Evolutionary conservation across 2,797 vertebrate genomes (phyloP).

Genomic region (Rhyacichthys aspro): DNA sequence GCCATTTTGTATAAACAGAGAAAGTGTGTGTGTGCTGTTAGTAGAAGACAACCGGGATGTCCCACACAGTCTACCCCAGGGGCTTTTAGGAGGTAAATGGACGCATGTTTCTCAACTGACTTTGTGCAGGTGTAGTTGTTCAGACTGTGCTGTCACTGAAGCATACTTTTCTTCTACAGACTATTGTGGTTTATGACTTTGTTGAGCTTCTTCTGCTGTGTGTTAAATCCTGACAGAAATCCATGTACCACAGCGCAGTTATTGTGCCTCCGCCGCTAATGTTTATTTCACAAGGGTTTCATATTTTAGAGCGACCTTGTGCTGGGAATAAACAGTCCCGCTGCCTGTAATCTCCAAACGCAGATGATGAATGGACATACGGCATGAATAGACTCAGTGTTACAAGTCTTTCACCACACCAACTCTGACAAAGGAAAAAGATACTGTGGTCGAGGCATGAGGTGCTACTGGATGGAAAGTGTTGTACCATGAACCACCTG

Average conservation of each 20-base stretch:
- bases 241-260: slow-evolving; percentile 18
- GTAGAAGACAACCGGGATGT: too few relatives aligned
- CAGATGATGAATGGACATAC: slow-evolving; percentile 67
- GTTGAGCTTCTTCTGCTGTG: not conserved
- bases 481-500: slow-evolving; percentile 42
- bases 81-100: too few relatives aligned
- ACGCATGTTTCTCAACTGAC: not conserved
- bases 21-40: slow-evolving; percentile 3
- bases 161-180: not conserved
- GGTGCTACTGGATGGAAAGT: slow-evolving; percentile 21
- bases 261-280: slow-evolving; percentile 26
- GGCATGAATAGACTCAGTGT: slow-evolving; percentile 64
- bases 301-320: slow-evolving; percentile 48
- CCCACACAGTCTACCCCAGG: too few relatives aligned
- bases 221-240: slow-evolving; percentile 3
- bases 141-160: not conserved
- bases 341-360: slow-evolving; percentile 50
- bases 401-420: slow-evolving; percentile 33
- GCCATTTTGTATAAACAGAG: slow-evolving; percentile 1
- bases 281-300: slow-evolving; percentile 48
- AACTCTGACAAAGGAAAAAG: not conserved
- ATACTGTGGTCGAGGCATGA: slow-evolving; percentile 14
- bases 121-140: not conserved
- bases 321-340: slow-evolving; percentile 61
- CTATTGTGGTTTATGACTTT: not conserved